phyloP scores from a whole-genome alignment of 2,888 invertebrate species.

The Lysandra bellargus region DNA sequence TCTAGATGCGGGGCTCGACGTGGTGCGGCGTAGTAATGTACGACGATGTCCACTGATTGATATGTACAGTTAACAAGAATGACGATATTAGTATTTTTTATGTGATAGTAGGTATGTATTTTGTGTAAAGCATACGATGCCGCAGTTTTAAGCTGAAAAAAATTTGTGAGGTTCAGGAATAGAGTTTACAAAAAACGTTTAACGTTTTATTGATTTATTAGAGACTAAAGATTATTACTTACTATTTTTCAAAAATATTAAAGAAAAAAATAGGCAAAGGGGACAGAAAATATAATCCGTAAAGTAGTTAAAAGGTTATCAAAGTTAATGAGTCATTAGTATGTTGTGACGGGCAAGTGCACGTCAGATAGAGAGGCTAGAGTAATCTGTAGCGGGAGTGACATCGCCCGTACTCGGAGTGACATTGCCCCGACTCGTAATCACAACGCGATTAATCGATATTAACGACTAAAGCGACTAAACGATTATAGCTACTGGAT shows the following conservation, averaged over 20 bases:
- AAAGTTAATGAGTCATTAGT: not conserved
- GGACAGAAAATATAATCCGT: not conserved
- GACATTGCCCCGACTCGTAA: not conserved
- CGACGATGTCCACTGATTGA: not conserved
- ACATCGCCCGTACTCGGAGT: not conserved
- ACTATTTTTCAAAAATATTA: too few species aligned
- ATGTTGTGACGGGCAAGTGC: slow-evolving; percentile 21
- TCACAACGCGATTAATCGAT: slow-evolving; percentile 25
- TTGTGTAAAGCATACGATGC: not conserved
- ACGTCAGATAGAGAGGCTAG: slow-evolving; percentile 17
- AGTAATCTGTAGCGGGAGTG: slow-evolving; percentile 29
- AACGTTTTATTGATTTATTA: too few species aligned
- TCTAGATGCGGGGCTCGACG: slow-evolving; percentile 11
- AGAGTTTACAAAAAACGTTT: too few species aligned
- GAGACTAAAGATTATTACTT: too few species aligned
- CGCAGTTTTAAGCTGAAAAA: not conserved
- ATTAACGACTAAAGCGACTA: slow-evolving; percentile 14
- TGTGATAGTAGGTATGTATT: not conserved
- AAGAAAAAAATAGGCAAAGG: too few species aligned
- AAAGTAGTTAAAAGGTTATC: slow-evolving; percentile 7
- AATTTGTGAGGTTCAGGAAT: too few species aligned
- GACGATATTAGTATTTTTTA: not conserved
- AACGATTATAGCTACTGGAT: slow-evolving; percentile 23
- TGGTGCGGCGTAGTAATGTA: not conserved
- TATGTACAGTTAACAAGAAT: slow-evolving; percentile 9